Base-by-base conservation (phyloP, 2,888 invertebrate genomes). In the Ophioninae sp. region DNA sequence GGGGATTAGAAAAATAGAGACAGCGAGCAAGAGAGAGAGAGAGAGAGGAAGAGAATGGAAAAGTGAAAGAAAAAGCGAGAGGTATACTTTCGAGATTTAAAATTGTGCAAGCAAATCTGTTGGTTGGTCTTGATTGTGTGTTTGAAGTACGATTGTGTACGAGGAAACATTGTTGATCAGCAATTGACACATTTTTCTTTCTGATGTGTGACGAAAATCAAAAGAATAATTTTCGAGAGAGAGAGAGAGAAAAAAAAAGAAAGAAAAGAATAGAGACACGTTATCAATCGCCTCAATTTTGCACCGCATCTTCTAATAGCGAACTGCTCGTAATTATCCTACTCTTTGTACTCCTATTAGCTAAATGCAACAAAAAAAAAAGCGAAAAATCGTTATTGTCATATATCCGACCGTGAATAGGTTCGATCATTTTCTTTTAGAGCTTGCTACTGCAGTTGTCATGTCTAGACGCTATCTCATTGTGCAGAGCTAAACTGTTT, bases 261-360 rank as follows among this genome's bases (percentile, higher is more conserved):
- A 41, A 67, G 59, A 67, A 23, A 77, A 59, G 41, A 41, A 67
- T 59, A 50, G 62, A 61, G 75, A 44, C 68, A 75, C 6, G 6
- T 30, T 67, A 69, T 69, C 57, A 72, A 62, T 81, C 79, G 73
- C 73, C 37, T 50, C 78, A 75, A 70, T 78, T 78, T 64, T 69
- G 64, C 68, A 57, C 37, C 57, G 73, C 50, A 56, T 84, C 84
- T 83, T 70, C 64, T 77, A 64, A 59, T 23, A 79, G 70, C 69
- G 37, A 82, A 89, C 85, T 88, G 87, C 89, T 57, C 30, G 65
- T 88, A 89, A 74, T 87, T 85, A 88, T 88, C 87, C 87, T 87
- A 88, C 86, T 89, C 87, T 89, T 89, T 88, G 85, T 89, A 89
- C 86, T 89, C 87, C 86, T 86, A 88, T 87, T 88, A 88, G 85